Evolutionary conservation across 2,113 vertebrate genomes (phyloP), one percentile per base, ranked within the genome.

Genomic region (Tylochromis polylepis): DNA sequence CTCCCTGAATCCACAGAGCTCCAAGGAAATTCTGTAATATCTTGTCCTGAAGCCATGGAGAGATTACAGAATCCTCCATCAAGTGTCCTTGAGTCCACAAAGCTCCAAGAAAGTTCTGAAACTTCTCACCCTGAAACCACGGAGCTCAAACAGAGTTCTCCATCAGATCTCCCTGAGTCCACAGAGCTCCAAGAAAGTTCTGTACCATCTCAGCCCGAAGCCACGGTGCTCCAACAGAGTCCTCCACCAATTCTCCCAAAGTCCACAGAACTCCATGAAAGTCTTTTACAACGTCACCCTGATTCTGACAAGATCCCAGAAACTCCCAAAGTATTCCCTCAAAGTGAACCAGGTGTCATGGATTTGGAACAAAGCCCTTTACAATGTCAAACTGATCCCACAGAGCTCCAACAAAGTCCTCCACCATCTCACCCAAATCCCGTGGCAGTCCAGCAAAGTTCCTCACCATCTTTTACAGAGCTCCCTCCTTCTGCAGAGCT

Each of bases 61-160:
- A 11, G 12, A 1, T 29, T 9, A 18, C 14, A 46, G 12, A 86
- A 56, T 81, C 72, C 41, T 14, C 5, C n/a, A 1, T 27, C 20
- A 12, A 3, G 4, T 24, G 4, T 3, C 2, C 1, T 11, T 0
- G 10, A 29, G 18, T 15, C 36, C 0, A 29, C 27, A 10, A 41
- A 60, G 3, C n/a, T 20, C 12, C 70, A 34, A 16, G 31, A 53
- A 41, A 41, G 11, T 41, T 3, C 11, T 5, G 8, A 10, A 58
- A 5, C 59, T 10, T 3, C 16, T 43, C 60, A 31, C 5, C 16
- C 80, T n/a, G 18, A 82, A 3, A 5, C 49, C 11, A 18, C 18
- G 18, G 49, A 55, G 38, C 14, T 8, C 41, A 31, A 10, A 3
- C 8, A 46, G 2, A 51, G 15, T 43, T 67, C 36, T 24, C 2